Conservation (phyloP, 2,113 vertebrate genomes). For the Nanger granti region DNA sequence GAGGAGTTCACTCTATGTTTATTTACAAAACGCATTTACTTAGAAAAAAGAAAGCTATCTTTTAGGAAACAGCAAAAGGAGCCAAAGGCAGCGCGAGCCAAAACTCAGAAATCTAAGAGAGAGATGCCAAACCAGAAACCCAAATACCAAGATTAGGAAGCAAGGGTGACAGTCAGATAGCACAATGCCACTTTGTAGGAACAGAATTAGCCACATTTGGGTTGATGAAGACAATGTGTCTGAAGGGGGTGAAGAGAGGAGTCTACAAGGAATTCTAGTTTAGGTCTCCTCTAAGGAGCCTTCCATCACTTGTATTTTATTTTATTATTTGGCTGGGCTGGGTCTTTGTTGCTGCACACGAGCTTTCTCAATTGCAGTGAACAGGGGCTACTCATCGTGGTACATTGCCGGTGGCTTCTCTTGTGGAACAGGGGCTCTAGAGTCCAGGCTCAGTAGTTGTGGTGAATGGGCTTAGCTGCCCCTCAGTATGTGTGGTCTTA, state of each 20-base stretch:
- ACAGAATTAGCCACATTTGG: not conserved
- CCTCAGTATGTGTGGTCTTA: not conserved
- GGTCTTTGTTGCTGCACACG: not conserved
- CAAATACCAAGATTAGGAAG: not conserved
- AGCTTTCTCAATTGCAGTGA: not conserved
- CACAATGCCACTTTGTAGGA: not conserved
- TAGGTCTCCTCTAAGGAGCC: not conserved
- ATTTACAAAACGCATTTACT: constrained; percentile 11
- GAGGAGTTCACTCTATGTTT: constrained; percentile 1
- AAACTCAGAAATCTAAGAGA: constrained; percentile 13
- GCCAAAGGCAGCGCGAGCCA: constrained; percentile 23
- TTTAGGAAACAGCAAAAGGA: not conserved
- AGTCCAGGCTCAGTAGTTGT: not conserved
- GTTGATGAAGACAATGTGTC: not conserved
- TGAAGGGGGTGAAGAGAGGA: not conserved
- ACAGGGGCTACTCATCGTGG: not conserved
- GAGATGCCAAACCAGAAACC: not conserved
- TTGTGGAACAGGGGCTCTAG: not conserved
- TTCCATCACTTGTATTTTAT: not conserved
- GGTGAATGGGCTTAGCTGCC: not conserved
- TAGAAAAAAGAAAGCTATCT: not conserved
- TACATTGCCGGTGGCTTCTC: fast-evolving
- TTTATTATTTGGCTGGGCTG: not conserved
- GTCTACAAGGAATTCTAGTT: not conserved
- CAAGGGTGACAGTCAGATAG: not conserved